These are phyloP conservation scores for Calypte anna DNA, from an alignment of 2,113 vertebrate genomes.

Conservation along the genomic window DNA sequence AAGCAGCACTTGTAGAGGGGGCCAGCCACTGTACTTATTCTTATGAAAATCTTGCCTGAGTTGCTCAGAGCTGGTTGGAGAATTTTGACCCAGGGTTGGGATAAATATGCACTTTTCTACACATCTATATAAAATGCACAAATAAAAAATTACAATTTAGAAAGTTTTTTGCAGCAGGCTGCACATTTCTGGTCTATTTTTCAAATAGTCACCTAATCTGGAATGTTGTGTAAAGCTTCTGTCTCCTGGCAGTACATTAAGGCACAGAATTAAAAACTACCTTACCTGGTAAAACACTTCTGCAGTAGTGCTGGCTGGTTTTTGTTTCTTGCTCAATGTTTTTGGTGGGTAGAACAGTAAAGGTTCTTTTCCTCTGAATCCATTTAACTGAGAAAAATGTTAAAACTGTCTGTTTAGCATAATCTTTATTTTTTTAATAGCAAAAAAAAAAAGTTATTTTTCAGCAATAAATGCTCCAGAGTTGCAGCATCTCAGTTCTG, in stretches of 20 bases:
- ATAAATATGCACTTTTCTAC: not conserved
- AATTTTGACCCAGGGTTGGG: not conserved
- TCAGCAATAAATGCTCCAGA: constrained; percentile 42
- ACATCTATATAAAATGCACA: not conserved
- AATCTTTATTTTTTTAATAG: constrained; percentile 36
- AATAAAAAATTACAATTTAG: no score
- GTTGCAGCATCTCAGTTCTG: not conserved
- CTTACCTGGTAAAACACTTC: not conserved
- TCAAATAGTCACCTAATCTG: not conserved
- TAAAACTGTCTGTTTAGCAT: constrained; percentile 30
- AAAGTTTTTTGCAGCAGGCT: not conserved
- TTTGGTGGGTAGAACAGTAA: constrained; percentile 69
- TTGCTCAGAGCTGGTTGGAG: not conserved
- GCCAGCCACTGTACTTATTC: not conserved
- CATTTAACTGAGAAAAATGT: not conserved
- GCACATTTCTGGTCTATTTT: not conserved
- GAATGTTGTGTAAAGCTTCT: not conserved
- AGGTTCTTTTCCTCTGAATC: constrained; percentile 64
- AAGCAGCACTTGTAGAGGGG: not conserved
- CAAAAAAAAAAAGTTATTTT: not conserved
- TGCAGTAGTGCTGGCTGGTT: not conserved
- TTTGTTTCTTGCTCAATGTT: constrained; percentile 52
- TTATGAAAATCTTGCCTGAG: not conserved
- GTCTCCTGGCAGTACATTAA: not conserved
- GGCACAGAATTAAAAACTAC: not conserved